phyloP scores from a whole-genome alignment of 2,113 vertebrate species.

The Tretioscincus oriximinensis region DNA sequence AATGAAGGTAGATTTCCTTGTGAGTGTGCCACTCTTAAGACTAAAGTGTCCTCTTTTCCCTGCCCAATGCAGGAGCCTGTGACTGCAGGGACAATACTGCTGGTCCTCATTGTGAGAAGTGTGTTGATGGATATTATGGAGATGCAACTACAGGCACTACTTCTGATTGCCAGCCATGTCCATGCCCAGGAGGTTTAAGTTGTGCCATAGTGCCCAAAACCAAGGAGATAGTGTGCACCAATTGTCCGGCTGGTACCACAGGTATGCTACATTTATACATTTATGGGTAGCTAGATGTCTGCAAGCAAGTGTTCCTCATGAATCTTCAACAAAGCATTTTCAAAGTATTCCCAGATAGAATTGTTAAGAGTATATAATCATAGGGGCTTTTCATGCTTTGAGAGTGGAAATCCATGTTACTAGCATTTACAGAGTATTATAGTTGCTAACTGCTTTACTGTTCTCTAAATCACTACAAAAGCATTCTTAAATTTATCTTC shows the following conservation, averaged over 20 bases:
- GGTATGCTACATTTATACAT: conserved; percentile 68
- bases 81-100: conserved; percentile 88
- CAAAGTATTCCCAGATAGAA: background rate
- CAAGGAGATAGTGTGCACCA: conserved; percentile 93
- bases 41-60: background rate
- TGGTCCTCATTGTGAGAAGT: conserved; percentile 89
- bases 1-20: background rate
- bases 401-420: too few species aligned
- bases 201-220: conserved; percentile 88
- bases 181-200: conserved; percentile 84
- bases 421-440: too few species aligned
- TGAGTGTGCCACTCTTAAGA: background rate
- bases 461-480: too few species aligned
- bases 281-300: fast-evolving
- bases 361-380: background rate
- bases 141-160: conserved; percentile 81
- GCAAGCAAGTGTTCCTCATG: too few species aligned
- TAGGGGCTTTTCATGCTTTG: background rate
- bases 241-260: conserved; percentile 89
- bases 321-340: background rate
- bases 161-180: conserved; percentile 85
- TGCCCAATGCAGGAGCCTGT: conserved; percentile 77
- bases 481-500: too few species aligned
- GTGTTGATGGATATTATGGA: conserved; percentile 89
- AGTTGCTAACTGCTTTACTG: too few species aligned